Base-by-base conservation (phyloP, 2,113 vertebrate genomes). In the Ploceus nigricollis region DNA sequence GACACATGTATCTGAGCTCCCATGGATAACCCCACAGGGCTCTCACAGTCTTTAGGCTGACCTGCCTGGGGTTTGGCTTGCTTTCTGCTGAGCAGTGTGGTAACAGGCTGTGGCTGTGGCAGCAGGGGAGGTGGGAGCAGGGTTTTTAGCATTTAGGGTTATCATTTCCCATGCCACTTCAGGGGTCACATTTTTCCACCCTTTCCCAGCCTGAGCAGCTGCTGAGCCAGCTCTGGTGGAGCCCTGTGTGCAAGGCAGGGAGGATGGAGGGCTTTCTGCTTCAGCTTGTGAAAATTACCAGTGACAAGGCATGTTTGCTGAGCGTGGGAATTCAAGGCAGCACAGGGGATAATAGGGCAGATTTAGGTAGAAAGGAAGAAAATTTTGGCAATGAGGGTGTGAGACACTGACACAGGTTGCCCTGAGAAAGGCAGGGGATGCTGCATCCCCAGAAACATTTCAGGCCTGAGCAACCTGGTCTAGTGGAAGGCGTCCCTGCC, bases 371-470 rank as follows among this genome's bases (percentile, higher is more conserved):
- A 35, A 64, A 42, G 35, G 25, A 47, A 22, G 40, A 15, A 31
- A 19, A 16, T 6, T 15, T 31, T 40, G 24, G 35, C 0, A 0
- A 2, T 33, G 35, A 42, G 48, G 3, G 8, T 9, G 18, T 22
- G 18, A 70, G 35, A 17, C 48, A 17, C 5, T 37, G 35, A 21
- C 8, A 33, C 7, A 28, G 8, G 16, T 25, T 39, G 20, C 39
- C 33, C 28, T 30, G 45, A 39, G 45, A 45, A 28, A n/a, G 8
- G 18, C 13, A 69, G 22, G 4, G 25, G 6, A 33, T 48, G 31
- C 54, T 69, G 30, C 21, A 42, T 20, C 6, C 30, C 22, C 40
- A 54, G 61, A 40, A 76, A 54, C 11, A 22, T 21, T 42, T 35
- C 16, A 54, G 22, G 22, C 56, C 56, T 56, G 56, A 56, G 13